phyloP scores from a whole-genome alignment of 2,888 invertebrate species.

The Cantharis rustica region DNA sequence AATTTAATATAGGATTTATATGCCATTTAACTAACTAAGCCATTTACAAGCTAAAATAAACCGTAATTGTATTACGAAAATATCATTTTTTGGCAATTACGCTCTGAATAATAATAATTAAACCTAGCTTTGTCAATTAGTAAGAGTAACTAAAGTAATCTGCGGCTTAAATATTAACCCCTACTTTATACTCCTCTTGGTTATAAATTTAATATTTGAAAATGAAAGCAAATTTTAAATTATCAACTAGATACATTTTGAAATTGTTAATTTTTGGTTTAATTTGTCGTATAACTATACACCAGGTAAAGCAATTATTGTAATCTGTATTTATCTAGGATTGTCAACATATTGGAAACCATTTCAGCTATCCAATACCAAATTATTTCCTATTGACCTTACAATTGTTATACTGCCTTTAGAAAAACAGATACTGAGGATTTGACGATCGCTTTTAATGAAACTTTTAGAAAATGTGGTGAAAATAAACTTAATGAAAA shows the following conservation, averaged over 20 bases:
- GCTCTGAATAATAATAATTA: not conserved
- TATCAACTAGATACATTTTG: not conserved
- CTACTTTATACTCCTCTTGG: not conserved
- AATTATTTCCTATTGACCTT: too few relatives aligned
- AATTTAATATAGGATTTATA: not conserved
- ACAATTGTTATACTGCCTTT: too few relatives aligned
- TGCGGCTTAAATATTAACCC: not conserved
- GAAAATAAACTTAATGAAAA: too few relatives aligned
- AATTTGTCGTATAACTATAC: not conserved
- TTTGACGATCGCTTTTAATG: too few relatives aligned
- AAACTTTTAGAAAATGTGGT: too few relatives aligned
- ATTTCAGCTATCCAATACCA: too few relatives aligned
- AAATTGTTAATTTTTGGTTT: not conserved
- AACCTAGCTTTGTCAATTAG: not conserved
- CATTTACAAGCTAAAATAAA: not conserved
- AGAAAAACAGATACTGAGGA: too few relatives aligned
- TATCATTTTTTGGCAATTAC: not conserved
- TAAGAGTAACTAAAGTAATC: not conserved
- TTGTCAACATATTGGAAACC: too few relatives aligned
- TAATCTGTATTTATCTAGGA: too few relatives aligned
- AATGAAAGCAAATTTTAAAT: not conserved
- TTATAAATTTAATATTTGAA: not conserved
- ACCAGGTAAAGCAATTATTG: not conserved
- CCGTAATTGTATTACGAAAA: not conserved
- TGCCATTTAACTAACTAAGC: not conserved